Percentiles rank a stretch among this genome's conserved stretches.
These are phyloP conservation scores for Pterophyllum scalare DNA, from an alignment of 2,113 vertebrate genomes.

Conservation along the genomic window DNA sequence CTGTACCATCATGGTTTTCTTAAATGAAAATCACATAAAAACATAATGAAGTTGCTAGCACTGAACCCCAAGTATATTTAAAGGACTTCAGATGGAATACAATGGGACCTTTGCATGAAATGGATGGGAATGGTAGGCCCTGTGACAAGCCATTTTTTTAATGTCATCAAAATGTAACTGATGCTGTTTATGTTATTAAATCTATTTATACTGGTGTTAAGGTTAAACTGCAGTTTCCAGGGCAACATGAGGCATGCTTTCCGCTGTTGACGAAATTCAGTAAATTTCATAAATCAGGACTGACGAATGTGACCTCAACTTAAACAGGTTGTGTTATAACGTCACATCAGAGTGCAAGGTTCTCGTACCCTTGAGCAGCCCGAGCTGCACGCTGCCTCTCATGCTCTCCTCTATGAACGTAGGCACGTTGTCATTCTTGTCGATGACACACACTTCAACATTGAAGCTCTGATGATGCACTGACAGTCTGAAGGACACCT, in stretches of 20 bases:
- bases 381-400: conserved; percentile 80
- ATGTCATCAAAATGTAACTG: background rate
- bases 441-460: conserved; percentile 79
- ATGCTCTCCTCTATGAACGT: conserved; percentile 78
- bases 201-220: background rate
- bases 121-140: background rate
- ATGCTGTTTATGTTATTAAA: background rate
- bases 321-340: background rate
- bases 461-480: conserved; percentile 75
- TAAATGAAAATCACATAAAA: background rate
- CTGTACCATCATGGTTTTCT: background rate
- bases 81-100: background rate
- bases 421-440: conserved; percentile 84
- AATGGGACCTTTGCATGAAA: background rate
- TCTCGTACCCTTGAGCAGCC: conserved; percentile 79
- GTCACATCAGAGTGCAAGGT: background rate
- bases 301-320: background rate
- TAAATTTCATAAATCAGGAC: background rate
- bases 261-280: background rate
- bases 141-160: background rate
- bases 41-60: background rate
- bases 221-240: background rate
- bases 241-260: background rate
- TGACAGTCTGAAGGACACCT: conserved; percentile 79
- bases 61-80: background rate